Base-by-base conservation (phyloP, 2,113 vertebrate genomes). In the Donacobius atricapilla region DNA sequence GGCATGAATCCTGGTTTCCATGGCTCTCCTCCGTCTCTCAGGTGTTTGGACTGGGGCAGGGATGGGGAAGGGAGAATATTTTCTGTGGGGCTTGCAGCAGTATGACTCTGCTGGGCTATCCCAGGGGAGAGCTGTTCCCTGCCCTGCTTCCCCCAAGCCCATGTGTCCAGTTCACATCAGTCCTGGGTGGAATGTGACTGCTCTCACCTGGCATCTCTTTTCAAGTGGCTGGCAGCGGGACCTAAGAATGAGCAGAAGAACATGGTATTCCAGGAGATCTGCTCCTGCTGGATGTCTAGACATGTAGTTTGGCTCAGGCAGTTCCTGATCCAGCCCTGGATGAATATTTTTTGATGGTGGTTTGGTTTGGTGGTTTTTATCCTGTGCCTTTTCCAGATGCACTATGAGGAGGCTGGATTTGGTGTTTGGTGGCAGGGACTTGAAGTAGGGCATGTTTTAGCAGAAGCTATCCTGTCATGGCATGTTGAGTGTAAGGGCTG, bases 131-230 rank as follows among this genome's bases (percentile, higher is more conserved):
- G 47, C 79, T 71, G 37, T 33, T 89, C 61, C 23, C 56, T 51
- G 60, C 16, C 48, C 51, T 4, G 2, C 35, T 58, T 47, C 39
- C 9, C 35, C 11, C 0, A 0, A 27, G 33, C 0, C 0, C 1
- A 0, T 10, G 24, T 48, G 35, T 17, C 45, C 19, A 6, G 21
- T 11, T 24, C 1, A 10, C 18, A 39, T 39, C 35, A 31, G 71
- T 37, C 30, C 69, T 40, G 57, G 53, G 6, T 1, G 9, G 31
- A 56, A 33, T 54, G 60, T 19, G 19, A 9, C 21, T 56, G 57
- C 39, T 83, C 53, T 71, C 4, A 3, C 44, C 70, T 44, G n/a
- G 15, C 18, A 15, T 25, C 66, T 51, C 42, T 9, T 35, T 17
- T 48, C 0, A 0, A 39, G 63, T 9, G 58, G 15, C 39, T 53